Evolutionary conservation across 2,797 vertebrate species (phyloP).

Genomic region (Adrianichthys oophorus): DNA sequence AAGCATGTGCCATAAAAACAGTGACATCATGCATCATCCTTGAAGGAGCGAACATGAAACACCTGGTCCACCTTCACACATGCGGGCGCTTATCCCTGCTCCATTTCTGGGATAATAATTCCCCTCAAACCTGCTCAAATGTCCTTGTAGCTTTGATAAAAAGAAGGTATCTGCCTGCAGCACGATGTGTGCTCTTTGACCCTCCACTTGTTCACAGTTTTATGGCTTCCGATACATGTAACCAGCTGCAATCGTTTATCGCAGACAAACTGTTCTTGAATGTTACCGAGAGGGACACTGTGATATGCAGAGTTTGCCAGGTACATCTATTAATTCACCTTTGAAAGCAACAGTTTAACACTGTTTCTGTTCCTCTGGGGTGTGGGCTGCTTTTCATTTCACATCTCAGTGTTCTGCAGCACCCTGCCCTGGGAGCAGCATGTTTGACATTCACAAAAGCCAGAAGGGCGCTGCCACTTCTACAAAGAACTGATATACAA

Average conservation of each 20-base stretch:
- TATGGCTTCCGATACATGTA: neutral
- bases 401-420: constrained; percentile 16
- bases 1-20: neutral
- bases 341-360: constrained; percentile 44
- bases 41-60: neutral
- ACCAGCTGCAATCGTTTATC: neutral
- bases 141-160: neutral
- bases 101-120: neutral
- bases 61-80: neutral
- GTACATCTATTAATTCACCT: constrained; percentile 30
- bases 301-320: constrained; percentile 14
- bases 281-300: neutral
- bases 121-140: neutral
- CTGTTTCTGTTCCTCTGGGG: constrained; percentile 43
- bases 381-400: constrained; percentile 47
- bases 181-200: too few relatives aligned
- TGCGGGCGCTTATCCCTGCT: neutral
- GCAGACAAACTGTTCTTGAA: neutral
- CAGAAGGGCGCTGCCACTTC: constrained; percentile 45
- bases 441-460: constrained; percentile 51
- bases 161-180: neutral
- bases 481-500: constrained; percentile 33
- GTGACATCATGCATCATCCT: neutral
- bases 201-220: neutral
- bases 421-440: constrained; percentile 49